These are phyloP conservation scores for Panthera uncia DNA, from an alignment of 2,113 vertebrate species.

Conservation along the genomic window DNA sequence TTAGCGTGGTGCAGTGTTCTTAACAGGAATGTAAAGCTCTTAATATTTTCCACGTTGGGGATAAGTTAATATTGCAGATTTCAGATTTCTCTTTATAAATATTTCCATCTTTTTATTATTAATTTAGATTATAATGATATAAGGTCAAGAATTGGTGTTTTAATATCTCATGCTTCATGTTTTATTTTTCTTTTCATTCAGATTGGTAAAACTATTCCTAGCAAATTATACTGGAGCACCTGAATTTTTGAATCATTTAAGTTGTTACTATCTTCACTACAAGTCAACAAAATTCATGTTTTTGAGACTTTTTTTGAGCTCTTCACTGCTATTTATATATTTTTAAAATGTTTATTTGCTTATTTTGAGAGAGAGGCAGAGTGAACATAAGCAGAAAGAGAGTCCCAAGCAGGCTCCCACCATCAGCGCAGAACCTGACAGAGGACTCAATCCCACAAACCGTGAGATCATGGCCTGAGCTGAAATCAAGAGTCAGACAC, in stretches of 20 bases:
- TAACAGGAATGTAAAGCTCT: background rate
- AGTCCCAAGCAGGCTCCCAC: too few relatives aligned
- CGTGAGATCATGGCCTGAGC: too few relatives aligned
- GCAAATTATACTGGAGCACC: background rate
- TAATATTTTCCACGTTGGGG: background rate
- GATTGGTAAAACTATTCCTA: background rate
- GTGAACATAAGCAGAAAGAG: too few relatives aligned
- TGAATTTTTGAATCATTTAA: constrained; percentile 33
- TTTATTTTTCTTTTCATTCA: constrained; percentile 46
- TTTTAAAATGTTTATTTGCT: too few relatives aligned
- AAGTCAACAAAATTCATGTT: background rate
- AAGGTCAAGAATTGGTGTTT: background rate
- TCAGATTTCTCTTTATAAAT: background rate
- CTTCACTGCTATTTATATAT: background rate
- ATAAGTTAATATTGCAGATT: background rate
- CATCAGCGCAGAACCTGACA: too few relatives aligned
- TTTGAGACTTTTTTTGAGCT: background rate
- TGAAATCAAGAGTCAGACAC: too few relatives aligned
- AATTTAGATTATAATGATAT: background rate
- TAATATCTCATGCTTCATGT: background rate
- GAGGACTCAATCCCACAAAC: too few relatives aligned
- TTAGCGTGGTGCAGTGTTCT: background rate
- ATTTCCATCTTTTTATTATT: background rate
- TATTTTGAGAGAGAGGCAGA: too few relatives aligned
- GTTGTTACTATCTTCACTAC: background rate